Evolutionary conservation across 2,888 invertebrate species (phyloP).

Genomic region (Petrolisthes manimaculis): DNA sequence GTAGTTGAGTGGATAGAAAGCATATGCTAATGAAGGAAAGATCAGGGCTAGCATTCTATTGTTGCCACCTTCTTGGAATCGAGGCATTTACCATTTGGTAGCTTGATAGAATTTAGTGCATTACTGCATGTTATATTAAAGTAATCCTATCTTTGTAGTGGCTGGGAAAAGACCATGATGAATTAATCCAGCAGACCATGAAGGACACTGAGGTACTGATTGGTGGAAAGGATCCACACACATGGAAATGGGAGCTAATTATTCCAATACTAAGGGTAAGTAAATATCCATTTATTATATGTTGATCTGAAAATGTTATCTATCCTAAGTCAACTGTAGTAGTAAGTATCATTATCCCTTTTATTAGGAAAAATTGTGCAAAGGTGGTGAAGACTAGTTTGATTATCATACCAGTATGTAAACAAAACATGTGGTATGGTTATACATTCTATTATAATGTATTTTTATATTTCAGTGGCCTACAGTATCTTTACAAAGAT

Average conservation of each 20-base stretch:
- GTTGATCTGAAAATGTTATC: too few relatives aligned
- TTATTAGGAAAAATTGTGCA: too few relatives aligned
- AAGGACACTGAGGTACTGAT: constrained; percentile 53
- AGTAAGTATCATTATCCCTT: not conserved
- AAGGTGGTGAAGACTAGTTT: too few relatives aligned
- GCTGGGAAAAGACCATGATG: constrained; percentile 65
- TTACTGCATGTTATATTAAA: not conserved
- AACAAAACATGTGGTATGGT: too few relatives aligned
- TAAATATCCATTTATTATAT: too few relatives aligned
- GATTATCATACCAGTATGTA: too few relatives aligned
- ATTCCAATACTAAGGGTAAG: constrained; percentile 60
- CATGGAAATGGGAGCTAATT: constrained; percentile 64
- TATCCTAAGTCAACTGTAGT: not conserved
- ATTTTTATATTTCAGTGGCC: constrained; percentile 57
- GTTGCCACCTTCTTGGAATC: too few relatives aligned
- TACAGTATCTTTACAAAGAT: constrained; percentile 48
- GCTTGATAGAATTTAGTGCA: not conserved
- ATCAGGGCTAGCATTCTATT: too few relatives aligned
- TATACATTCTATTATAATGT: not conserved
- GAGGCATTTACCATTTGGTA: too few relatives aligned
- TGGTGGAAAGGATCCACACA: constrained; percentile 30
- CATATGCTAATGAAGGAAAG: too few relatives aligned
- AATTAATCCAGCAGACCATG: constrained; percentile 57
- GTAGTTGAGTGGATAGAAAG: too few relatives aligned
- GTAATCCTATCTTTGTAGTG: constrained; percentile 41